Base-by-base conservation (phyloP, 2,113 vertebrate species). In the Petaurus breviceps region DNA sequence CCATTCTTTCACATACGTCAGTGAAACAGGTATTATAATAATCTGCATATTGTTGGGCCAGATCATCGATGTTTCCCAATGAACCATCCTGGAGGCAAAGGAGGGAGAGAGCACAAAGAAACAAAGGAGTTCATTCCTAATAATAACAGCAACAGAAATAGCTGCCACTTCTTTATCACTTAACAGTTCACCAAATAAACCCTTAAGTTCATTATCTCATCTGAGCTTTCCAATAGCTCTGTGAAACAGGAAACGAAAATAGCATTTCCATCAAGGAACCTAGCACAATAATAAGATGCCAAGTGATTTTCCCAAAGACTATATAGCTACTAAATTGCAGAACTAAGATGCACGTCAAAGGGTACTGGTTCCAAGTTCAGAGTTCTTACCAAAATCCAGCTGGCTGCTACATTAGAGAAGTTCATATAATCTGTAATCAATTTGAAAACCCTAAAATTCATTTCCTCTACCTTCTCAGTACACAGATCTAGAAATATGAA, bases 21-120 rank as follows among this genome's bases (percentile, higher is more conserved):
- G 99, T 99, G 97, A 99, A 99, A 97, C 99, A 99, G 96, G 99
- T 99, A 93, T 99, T 99, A 98, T 99, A 99, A 97, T 99, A 99
- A 97, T 99, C 99, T 7, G 99, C 99, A 98, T 99, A 99, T 97
- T 99, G 99, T 97, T 99, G 99, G 0, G 99, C 99, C 97, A 99
- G 98, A 98, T 99, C 99, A 97, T 99, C 99, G 95, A 99, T 99
- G 97, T 99, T 99, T 93, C 99, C 99, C 98, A 99, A 98, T 68
- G 99, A 99, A 95, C 99, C 99, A 92, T 99, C 99, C 99, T 99
- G 96, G 26, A 93, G 90, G 2, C 0, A 50, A 97, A 47, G 98
- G 61, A 97, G 47, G 97, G 19, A 31, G 12, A n/a, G 43, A n/a
- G 93, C 31, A 84, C 90, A 57, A n/a, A 90, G 25, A 93, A 49